These are phyloP conservation scores for Cepaea hortensis DNA, from an alignment of 2,888 invertebrate genomes.

Conservation along the genomic window DNA sequence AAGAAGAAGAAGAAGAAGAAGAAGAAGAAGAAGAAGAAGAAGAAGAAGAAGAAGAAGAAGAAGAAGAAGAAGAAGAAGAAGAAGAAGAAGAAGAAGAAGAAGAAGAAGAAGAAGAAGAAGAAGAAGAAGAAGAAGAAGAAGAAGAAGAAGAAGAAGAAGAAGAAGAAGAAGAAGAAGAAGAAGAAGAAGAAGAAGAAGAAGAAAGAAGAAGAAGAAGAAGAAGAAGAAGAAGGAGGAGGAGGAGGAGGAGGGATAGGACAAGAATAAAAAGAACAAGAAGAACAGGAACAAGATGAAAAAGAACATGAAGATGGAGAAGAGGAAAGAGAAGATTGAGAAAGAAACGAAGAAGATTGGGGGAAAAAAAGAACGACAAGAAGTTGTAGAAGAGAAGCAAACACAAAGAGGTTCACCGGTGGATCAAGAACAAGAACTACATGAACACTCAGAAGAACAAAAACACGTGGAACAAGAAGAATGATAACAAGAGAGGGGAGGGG, in stretches of 20 bases:
- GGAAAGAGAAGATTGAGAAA: no score
- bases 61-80: background rate
- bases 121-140: slow-evolving; percentile 42
- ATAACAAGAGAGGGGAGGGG: no score
- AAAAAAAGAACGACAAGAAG: no score
- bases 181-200: background rate
- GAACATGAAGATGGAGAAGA: no score
- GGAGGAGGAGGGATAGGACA: background rate
- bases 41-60: slow-evolving; percentile 19
- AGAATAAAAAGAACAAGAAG: background rate
- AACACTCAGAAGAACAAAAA: no score
- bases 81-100: background rate
- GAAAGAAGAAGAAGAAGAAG: no score
- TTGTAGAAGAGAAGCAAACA: no score
- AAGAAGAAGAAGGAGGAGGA: no score
- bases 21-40: background rate
- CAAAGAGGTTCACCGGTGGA: no score
- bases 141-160: slow-evolving; percentile 39
- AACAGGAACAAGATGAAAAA: background rate
- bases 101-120: slow-evolving; percentile 2
- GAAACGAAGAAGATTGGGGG: no score
- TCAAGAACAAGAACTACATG: no score
- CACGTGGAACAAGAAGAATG: no score
- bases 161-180: slow-evolving; percentile 24
- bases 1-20: background rate